A percentile compares a stretch with the other conserved stretches of the same genome.
phyloP scores from a whole-genome alignment of 2,113 vertebrate species.

The Burhinus oedicnemus region DNA sequence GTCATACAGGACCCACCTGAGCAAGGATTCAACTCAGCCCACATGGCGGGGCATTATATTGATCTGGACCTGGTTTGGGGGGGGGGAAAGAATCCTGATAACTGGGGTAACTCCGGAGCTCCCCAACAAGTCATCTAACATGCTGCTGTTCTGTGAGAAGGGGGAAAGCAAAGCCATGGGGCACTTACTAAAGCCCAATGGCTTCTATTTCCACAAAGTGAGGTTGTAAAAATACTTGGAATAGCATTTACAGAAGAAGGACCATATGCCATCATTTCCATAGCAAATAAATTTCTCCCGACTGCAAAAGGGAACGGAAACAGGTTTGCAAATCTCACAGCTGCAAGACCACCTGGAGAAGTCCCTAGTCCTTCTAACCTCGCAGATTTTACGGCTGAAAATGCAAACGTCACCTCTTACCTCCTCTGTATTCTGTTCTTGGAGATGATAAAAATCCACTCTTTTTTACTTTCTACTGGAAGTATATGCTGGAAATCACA shows the following conservation, averaged over 20 bases:
- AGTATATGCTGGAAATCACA: neutral
- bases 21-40: neutral
- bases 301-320: neutral
- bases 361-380: neutral
- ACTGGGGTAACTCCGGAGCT: neutral
- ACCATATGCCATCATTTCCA: neutral
- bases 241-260: neutral
- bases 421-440: neutral
- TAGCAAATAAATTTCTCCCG: neutral
- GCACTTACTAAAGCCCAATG: neutral
- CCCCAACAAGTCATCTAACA: neutral
- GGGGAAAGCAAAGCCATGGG: neutral
- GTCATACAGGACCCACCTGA: neutral
- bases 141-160: neutral
- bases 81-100: neutral
- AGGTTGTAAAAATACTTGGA: neutral
- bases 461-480: neutral
- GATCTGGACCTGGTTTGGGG: neutral
- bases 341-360: neutral
- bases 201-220: neutral
- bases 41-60: fast-evolving
- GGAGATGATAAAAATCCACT: neutral
- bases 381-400: neutral
- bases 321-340: neutral
- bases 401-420: neutral